Conservation (phyloP, 2,797 vertebrate species). For the Coendou prehensilis region DNA sequence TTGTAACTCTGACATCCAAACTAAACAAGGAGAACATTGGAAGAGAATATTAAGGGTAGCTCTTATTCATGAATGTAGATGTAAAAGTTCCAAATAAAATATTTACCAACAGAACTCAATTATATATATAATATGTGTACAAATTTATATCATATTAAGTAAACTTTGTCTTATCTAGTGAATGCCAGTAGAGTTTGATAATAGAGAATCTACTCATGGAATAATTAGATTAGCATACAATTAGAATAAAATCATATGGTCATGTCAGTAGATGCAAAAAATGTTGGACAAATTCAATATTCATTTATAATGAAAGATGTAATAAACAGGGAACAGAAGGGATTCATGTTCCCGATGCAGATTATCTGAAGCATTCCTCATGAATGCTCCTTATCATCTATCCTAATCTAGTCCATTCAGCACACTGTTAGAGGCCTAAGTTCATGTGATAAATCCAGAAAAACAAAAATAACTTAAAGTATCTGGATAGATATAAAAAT, state of each 20-base stretch:
- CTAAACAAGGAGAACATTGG: not conserved
- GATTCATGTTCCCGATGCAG: not conserved
- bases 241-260: not conserved
- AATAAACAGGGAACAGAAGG: not conserved
- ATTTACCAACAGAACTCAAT: too few species aligned
- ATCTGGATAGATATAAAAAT: too few species aligned
- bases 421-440: not conserved
- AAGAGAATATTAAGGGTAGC: not conserved
- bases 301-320: not conserved
- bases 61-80: too few species aligned
- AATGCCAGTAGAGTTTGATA: not conserved
- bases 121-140: too few species aligned
- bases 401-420: not conserved
- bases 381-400: not conserved
- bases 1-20: not conserved
- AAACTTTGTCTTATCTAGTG: not conserved
- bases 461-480: too few species aligned
- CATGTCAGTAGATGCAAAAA: not conserved
- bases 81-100: too few species aligned
- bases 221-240: not conserved
- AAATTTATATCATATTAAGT: not conserved
- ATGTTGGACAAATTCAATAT: not conserved
- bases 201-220: not conserved
- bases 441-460: too few species aligned
- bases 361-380: not conserved